These are phyloP conservation scores for Virgularia gustaviana DNA, from an alignment of 92 coral and sea anemone species.

Conservation along the genomic window DNA sequence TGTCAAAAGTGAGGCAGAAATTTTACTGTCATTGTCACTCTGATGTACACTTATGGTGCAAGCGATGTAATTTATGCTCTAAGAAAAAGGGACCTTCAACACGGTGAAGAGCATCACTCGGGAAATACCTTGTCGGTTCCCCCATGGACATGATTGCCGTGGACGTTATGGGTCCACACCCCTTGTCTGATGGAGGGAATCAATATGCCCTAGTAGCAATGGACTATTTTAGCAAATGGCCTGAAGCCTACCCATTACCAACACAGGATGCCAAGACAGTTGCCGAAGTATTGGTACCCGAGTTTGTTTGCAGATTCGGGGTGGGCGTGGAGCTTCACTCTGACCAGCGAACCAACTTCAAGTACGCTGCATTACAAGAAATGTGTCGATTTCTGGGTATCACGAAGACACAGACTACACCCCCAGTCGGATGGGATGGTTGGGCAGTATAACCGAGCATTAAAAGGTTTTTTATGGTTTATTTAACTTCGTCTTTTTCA, in stretches of 20 bases:
- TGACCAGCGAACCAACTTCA: not conserved
- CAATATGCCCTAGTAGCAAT: constrained; percentile 5
- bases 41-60: constrained; percentile 25
- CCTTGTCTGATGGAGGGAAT: constrained; percentile 9
- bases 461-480: too few relatives aligned
- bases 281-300: not conserved
- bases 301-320: constrained; percentile 17
- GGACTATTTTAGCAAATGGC: constrained; percentile 33
- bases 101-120: not conserved
- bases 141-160: constrained; percentile 33
- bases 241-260: constrained; percentile 22
- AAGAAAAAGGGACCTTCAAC: constrained; percentile 17
- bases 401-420: constrained; percentile 26
- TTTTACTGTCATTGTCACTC: constrained; percentile 34
- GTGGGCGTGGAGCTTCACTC: too few relatives aligned
- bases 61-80: constrained; percentile 15
- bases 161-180: constrained; percentile 15
- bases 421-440: too few relatives aligned
- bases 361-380: not conserved
- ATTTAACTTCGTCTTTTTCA: too few relatives aligned
- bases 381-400: not conserved
- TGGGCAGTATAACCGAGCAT: too few relatives aligned
- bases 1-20: constrained; percentile 1
- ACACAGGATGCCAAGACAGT: constrained; percentile 11
- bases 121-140: constrained; percentile 13